These are phyloP conservation scores for Anguilla rostrata DNA, from an alignment of 2,113 vertebrate species.

Conservation along the genomic window DNA sequence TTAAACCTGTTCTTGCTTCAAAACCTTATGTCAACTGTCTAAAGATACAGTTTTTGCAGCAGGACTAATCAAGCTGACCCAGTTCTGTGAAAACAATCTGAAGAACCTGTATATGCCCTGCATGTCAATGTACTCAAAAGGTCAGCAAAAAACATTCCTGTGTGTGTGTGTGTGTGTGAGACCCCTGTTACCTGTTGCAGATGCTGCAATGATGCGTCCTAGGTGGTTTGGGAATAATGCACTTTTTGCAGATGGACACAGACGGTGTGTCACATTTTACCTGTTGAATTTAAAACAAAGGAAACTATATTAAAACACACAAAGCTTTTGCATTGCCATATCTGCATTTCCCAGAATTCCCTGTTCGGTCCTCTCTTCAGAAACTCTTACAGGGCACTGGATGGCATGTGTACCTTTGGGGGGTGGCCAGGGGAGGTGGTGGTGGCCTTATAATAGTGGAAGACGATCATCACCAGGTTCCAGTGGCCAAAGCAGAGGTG, in stretches of 20 bases:
- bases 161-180: too few species aligned
- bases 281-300: slow-evolving; percentile 48
- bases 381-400: background rate
- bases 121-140: background rate
- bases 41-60: background rate
- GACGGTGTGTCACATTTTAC: slow-evolving; percentile 72
- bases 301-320: background rate
- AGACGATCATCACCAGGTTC: slow-evolving; percentile 91
- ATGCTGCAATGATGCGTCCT: slow-evolving; percentile 98
- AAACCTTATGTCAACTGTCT: background rate
- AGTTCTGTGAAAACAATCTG: background rate
- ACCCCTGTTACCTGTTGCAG: slow-evolving; percentile 82
- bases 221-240: slow-evolving; percentile 88
- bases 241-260: slow-evolving; percentile 94
- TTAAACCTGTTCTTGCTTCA: background rate
- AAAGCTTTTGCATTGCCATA: background rate
- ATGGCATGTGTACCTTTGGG: slow-evolving; percentile 74
- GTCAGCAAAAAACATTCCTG: background rate
- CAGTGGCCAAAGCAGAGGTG: slow-evolving; percentile 92
- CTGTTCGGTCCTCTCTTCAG: background rate
- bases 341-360: background rate
- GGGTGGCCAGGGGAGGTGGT: slow-evolving; percentile 85
- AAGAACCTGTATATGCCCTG: background rate
- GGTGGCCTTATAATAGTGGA: slow-evolving; percentile 96
- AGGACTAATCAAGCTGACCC: background rate